Conservation (phyloP, 2,113 vertebrate genomes). For the Protomyctophum bolini region DNA sequence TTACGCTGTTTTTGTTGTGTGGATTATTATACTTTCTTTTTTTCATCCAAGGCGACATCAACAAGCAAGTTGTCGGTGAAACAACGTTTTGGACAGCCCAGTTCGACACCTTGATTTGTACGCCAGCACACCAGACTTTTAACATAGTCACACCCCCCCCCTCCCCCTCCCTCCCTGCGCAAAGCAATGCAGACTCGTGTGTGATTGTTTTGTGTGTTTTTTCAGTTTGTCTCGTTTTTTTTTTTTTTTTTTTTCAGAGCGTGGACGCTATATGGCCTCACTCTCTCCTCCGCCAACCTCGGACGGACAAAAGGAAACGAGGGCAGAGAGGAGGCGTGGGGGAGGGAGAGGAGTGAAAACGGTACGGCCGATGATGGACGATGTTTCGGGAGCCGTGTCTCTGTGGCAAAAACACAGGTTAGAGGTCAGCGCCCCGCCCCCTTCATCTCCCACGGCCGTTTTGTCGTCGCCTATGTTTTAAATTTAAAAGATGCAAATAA, state of each 20-base stretch:
- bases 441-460: constrained; percentile 9
- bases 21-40: not conserved
- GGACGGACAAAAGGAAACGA: not conserved
- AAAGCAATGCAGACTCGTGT: constrained; percentile 53
- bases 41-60: constrained; percentile 10
- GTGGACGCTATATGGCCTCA: not conserved
- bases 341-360: not conserved
- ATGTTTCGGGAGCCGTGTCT: constrained; percentile 39
- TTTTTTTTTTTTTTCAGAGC: constrained; percentile 3
- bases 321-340: constrained; percentile 3
- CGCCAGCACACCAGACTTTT: constrained; percentile 29
- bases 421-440: not conserved
- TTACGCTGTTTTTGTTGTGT: not conserved
- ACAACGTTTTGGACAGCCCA: not conserved
- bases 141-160: not conserved
- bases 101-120: not conserved
- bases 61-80: not conserved
- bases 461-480: constrained; percentile 8
- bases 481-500: constrained; percentile 12
- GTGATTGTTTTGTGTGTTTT: constrained; percentile 25
- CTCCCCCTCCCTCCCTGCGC: constrained; percentile 10
- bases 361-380: constrained; percentile 12
- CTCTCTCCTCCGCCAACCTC: not conserved
- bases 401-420: constrained; percentile 20
- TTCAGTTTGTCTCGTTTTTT: constrained; percentile 5